Evolutionary conservation across 2,797 vertebrate genomes (phyloP), one percentile per base, ranked within the genome.

Genomic region (Acipenser oxyrinchus): DNA sequence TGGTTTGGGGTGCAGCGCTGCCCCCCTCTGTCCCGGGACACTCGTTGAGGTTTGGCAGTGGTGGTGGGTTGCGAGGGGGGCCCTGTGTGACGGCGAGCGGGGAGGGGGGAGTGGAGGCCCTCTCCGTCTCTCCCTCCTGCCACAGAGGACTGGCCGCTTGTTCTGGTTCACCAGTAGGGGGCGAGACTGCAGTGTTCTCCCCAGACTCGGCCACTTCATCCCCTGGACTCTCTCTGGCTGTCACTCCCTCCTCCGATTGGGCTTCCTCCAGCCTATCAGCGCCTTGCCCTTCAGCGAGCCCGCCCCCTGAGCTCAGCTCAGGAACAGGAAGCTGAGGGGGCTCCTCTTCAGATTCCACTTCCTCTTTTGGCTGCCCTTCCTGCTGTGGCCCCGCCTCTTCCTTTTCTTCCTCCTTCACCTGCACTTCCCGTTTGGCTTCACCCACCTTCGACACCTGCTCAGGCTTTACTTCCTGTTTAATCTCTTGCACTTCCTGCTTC

Each of bases 41-140:
- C 23, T 80, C 78, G 6, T 49, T 55, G 49, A 68, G 10, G 10
- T 61, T 60, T 0, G 88, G 88, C 12, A 86, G 86, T 0, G 87
- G 87, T 10, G 88, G 88, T 0, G 87, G 87, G 69, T 87, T 81
- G 10, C 73, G 61, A 1, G 89, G 89, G n/a, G 88, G 88, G 62
- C 80, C 81, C 2, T 37, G 23, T 10, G 52, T 10, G 52, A 55
- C 9, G 6, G 52, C 52, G 52, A 10, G n/a, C 9, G 52, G 52
- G n/a, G 6, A 9, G 23, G 23, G 23, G 23, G 9, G n/a, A 55
- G 79, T 76, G 37, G 51, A 63, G 63, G 70, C n/a, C 6, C 60
- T 51, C 51, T 62, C 60, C 3, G 12, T 63, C 0, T 4, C 53
- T 59, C 53, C 59, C 8, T 62, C 15, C 23, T 73, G 70, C 62